Conservation (phyloP, 2,888 invertebrate species). For the Drosophila limbata region DNA sequence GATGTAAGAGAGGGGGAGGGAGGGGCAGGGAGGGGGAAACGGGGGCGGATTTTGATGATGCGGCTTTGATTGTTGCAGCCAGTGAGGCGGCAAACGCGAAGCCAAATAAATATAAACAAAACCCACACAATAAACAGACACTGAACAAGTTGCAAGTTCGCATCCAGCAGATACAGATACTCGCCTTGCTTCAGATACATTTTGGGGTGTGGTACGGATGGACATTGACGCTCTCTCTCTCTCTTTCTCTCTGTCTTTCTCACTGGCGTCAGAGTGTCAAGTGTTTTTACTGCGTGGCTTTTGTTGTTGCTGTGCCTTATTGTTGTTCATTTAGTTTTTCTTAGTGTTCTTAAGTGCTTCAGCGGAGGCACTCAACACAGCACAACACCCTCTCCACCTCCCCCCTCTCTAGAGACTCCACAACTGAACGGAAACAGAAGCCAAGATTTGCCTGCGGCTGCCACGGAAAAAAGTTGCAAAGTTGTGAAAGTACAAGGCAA, state of each 20-base stretch:
- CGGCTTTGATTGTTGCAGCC: constrained; percentile 72
- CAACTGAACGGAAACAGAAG: constrained; percentile 27
- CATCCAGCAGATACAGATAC: constrained; percentile 43
- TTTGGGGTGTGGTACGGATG: constrained; percentile 32
- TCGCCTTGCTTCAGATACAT: constrained; percentile 29
- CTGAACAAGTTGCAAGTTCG: constrained; percentile 32
- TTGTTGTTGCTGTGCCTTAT: constrained; percentile 31
- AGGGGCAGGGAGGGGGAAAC: not conserved
- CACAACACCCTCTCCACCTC: not conserved
- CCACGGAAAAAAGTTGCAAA: not conserved
- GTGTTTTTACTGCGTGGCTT: constrained; percentile 71
- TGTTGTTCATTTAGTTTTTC: constrained; percentile 45
- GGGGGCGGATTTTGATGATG: constrained; percentile 45
- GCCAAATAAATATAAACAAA: constrained; percentile 81
- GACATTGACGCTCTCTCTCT: not conserved
- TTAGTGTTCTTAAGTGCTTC: constrained; percentile 61
- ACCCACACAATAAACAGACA: constrained; percentile 31
- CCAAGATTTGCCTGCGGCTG: constrained; percentile 4
- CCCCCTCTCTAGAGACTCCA: not conserved
- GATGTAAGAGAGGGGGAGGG: not conserved
- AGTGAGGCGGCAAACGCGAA: constrained; percentile 80
- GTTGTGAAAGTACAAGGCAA: not conserved
- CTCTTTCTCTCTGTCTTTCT: not conserved
- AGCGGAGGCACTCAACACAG: constrained; percentile 34
- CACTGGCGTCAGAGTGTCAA: constrained; percentile 68